Evolutionary conservation across 2,797 vertebrate genomes (phyloP), one percentile per base, ranked within the genome.

Genomic region (Protonibea diacanthus): DNA sequence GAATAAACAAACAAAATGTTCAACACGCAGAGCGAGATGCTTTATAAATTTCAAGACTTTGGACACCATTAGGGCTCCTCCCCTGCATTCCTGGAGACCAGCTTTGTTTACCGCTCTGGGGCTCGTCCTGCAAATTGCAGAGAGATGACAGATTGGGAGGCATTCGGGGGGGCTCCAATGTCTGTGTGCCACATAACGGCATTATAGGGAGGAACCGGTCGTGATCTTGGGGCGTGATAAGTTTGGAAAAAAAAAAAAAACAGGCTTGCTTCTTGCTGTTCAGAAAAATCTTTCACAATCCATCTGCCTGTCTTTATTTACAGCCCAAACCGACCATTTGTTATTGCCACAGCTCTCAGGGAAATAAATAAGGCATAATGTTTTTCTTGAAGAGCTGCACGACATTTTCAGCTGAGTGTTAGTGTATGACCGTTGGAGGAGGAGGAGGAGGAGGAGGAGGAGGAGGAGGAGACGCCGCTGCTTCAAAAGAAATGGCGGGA

Each of bases 71-170:
- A 29, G 49, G 25, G 56, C 86, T 80, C 89, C 87, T 69, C 83
- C 87, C 83, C 0, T 4, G 83, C 91, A 89, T 92, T 93, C 90
- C 90, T 80, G 55, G 60, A 70, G 48, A 45, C 12, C 44, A 55
- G 70, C 89, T 84, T 74, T 90, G 88, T 89, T 87, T 83, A 84
- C 74, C 2, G 47, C 84, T 62, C 71, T 25, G 74, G 72, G 81
- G 15, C 49, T 76, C n/a, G 38, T 5, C 56, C 80, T 79, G 83
- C 75, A 89, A 78, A 90, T 79, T 75, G 81, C 88, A 78, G 42
- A 74, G 71, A 61, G 84, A 51, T 81, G 89, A 88, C 86, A 86
- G 90, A 87, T 23, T 49, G 65, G 58, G 80, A 82, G 72, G 77
- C 9, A 65, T 21, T 66, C 38, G 12, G 42, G 6, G 73, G 27